Evolutionary conservation across 2,797 vertebrate species (phyloP).

Genomic region (Morelia viridis): DNA sequence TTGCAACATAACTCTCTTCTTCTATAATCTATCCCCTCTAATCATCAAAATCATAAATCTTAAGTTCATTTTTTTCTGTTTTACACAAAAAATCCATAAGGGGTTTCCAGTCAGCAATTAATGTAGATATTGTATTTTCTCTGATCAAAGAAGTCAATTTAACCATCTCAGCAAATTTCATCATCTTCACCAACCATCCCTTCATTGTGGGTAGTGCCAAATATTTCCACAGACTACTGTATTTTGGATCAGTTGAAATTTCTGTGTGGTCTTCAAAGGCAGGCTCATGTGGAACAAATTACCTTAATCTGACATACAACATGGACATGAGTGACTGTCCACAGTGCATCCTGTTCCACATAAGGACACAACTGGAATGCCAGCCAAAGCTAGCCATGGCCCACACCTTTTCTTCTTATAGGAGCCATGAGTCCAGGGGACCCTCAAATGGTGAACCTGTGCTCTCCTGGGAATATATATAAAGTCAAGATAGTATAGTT

Average conservation of each 20-base stretch:
- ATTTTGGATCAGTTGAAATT: background rate
- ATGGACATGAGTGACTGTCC: background rate
- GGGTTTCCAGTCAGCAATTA: background rate
- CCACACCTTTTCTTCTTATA: background rate
- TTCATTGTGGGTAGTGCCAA: background rate
- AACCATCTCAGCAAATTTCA: background rate
- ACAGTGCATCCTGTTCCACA: background rate
- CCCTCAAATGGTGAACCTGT: background rate
- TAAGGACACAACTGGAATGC: background rate
- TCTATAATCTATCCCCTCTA: background rate
- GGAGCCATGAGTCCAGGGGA: background rate
- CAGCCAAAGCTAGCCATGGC: background rate
- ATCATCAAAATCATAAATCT: background rate
- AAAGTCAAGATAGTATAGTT: background rate
- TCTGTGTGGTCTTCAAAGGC: background rate
- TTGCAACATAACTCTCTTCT: background rate
- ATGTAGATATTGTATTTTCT: background rate
- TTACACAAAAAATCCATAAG: background rate
- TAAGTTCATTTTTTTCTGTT: background rate
- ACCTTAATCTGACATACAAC: background rate
- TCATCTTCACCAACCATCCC: background rate
- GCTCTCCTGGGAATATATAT: background rate
- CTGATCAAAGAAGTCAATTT: background rate
- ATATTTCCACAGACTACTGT: background rate
- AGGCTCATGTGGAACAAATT: background rate